Conservation (phyloP, 2,113 vertebrate genomes). For the Spea multiplicata region DNA sequence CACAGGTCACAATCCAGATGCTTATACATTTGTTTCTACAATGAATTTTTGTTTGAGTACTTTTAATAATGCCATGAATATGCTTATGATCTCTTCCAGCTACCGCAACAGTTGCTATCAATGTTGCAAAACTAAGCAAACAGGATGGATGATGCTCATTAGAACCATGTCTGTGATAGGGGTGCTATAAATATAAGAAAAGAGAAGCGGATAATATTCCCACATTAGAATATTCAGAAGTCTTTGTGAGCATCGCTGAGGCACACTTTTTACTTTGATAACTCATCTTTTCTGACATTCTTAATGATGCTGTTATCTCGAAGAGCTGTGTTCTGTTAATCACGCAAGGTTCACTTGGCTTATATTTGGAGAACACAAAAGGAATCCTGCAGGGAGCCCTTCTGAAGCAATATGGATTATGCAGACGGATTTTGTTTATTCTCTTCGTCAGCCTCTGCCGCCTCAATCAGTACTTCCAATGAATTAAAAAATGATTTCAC, state of each 20-base stretch:
- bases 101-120: too few relatives aligned
- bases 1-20: too few relatives aligned
- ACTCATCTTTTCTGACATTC: constrained; percentile 44
- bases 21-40: too few relatives aligned
- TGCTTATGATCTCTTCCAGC: too few relatives aligned
- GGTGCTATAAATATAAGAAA: too few relatives aligned
- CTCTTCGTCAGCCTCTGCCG: constrained; percentile 41
- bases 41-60: too few relatives aligned
- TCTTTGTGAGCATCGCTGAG: constrained; percentile 23
- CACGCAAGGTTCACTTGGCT: constrained; percentile 46
- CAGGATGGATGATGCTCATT: too few relatives aligned
- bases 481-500: constrained; percentile 48
- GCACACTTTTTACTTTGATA: constrained; percentile 37
- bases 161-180: too few relatives aligned
- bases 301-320: constrained; percentile 40
- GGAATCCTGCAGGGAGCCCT: constrained; percentile 46
- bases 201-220: too few relatives aligned
- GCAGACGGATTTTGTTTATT: constrained; percentile 43
- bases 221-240: background rate
- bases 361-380: constrained; percentile 41
- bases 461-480: constrained; percentile 42
- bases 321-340: constrained; percentile 44
- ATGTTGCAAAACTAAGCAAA: too few relatives aligned
- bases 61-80: too few relatives aligned
- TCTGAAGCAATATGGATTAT: constrained; percentile 47